Evolutionary conservation across 2,888 invertebrate genomes (phyloP), one percentile per base, ranked within the genome.

Genomic region (Himalopsyche kuldschensis): DNA sequence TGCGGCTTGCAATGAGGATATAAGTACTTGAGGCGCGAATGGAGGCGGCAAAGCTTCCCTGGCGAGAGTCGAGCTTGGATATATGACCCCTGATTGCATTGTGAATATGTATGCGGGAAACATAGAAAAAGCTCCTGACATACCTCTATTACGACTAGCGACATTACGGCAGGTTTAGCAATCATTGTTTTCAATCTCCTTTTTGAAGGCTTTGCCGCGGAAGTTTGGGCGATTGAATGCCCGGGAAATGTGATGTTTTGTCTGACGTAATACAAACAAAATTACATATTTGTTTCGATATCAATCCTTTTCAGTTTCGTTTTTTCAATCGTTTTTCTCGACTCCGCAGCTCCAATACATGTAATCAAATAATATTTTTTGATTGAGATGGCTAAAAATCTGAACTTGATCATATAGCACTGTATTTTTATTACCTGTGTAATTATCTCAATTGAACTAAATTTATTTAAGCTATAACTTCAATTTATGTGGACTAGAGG

Each of bases 11-110:
- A 20, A 24, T 55, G 55, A 20, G 55, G 55, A 55, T 55, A 55
- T 20, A 55, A 55, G 55, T 20, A 55, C 55, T 55, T 20, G n/a
- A 55, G 55, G 55, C 41, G 27, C 24, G 41, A 80, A 80, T 2
- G 69, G 4, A 27, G 80, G 35, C 17, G 24, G 35, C 55, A 69
- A 80, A 69, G 63, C 69, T 46, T 35, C 80, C 80, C 27, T 24
- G 75, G 75, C 79, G 55, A 77, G 78, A 78, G 63, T 35, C 78
- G 63, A 55, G 78, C 81, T 75, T 81, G 81, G 82, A 82, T 84
- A 82, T 84, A 84, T 78, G 84, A 84, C 81, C 84, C n/a, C 84
- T 82, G 84, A 82, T 84, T 84, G 84, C 81, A 81, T 81, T 80
- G 81, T 79, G 84, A 84, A 84, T 84, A 81, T 84, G 81, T 81